phyloP scores from a whole-genome alignment of 2,797 vertebrate genomes.

The Pygocentrus nattereri region DNA sequence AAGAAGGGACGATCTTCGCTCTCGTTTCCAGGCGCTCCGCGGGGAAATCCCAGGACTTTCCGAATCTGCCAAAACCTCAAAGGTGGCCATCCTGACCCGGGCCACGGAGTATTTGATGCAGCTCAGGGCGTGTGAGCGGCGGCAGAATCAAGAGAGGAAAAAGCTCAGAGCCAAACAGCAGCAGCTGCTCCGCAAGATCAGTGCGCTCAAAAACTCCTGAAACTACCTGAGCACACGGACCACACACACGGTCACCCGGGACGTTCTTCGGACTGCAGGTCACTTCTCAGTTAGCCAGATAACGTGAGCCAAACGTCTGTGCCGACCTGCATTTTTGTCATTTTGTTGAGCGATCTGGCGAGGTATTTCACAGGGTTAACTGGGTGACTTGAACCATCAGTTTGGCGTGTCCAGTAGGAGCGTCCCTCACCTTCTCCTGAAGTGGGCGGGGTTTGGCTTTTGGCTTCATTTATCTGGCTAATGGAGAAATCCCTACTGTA shows the following conservation, averaged over 20 bases:
- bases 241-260: not conserved
- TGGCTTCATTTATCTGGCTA: not conserved
- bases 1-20: constrained; percentile 92
- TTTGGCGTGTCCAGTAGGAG: not conserved
- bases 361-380: not conserved
- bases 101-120: constrained; percentile 89
- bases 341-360: not conserved
- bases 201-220: constrained; percentile 82
- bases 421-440: not conserved
- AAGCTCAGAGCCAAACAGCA: constrained; percentile 83
- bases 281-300: not conserved
- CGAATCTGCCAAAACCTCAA: constrained; percentile 89
- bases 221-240: not conserved
- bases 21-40: constrained; percentile 88
- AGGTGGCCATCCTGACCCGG: constrained; percentile 94
- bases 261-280: not conserved
- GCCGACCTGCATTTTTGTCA: not conserved
- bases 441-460: not conserved
- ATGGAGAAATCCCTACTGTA: not conserved
- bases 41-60: constrained; percentile 89
- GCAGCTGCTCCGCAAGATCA: constrained; percentile 86
- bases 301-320: not conserved
- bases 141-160: constrained; percentile 86
- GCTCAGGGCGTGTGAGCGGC: constrained; percentile 83
- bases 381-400: not conserved